Percentiles rank a stretch among this genome's conserved stretches.
Conservation (phyloP, 2,113 vertebrate genomes). For the Syrrhaptes paradoxus region DNA sequence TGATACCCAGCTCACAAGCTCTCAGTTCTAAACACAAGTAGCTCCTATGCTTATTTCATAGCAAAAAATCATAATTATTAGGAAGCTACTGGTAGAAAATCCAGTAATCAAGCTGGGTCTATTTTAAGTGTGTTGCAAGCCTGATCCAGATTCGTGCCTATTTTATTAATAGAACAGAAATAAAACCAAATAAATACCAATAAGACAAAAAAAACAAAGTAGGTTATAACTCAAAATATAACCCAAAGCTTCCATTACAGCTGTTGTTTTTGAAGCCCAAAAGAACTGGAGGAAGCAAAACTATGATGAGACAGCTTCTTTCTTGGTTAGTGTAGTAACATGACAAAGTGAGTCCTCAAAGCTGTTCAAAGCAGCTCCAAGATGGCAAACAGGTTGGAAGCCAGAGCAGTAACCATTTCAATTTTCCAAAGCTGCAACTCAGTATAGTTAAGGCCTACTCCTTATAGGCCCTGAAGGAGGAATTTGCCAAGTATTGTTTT, state of each 20-base stretch:
- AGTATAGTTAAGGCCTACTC: no score
- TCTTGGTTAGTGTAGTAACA: neutral
- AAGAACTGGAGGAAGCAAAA: neutral
- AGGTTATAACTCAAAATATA: neutral
- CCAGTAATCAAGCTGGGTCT: neutral
- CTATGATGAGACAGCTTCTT: neutral
- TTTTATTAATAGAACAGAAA: neutral
- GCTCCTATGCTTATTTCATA: neutral
- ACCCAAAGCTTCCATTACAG: neutral
- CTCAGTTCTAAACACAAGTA: neutral
- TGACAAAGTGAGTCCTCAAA: neutral
- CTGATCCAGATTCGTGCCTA: neutral
- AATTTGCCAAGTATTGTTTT: no score
- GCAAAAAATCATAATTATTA: neutral
- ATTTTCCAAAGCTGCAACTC: no score
- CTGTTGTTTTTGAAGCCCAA: neutral
- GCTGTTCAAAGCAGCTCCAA: no score
- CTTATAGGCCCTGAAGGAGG: no score
- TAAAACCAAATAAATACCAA: no score
- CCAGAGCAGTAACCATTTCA: no score
- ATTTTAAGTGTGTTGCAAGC: neutral
- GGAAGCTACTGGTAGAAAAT: neutral
- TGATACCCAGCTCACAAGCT: neutral
- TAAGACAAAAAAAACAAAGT: neutral
- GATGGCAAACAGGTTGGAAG: no score